Conservation (phyloP, 2,797 vertebrate species). For the Intellagama lesueurii region DNA sequence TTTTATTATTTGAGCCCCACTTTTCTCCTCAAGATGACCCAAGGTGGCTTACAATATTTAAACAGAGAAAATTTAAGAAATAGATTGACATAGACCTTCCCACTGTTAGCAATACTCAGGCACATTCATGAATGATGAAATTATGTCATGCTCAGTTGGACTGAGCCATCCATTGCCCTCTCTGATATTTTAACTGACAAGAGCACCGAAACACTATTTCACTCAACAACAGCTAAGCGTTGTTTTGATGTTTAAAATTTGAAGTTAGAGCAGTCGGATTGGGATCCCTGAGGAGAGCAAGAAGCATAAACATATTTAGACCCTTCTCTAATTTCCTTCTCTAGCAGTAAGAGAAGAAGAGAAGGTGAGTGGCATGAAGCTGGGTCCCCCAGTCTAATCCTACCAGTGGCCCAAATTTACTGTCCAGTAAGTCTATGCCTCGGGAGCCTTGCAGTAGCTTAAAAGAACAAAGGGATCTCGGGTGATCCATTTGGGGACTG, state of each 20-base stretch:
- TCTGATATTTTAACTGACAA: constrained; percentile 7
- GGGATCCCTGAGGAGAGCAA: background rate
- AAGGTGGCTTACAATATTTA: too few relatives aligned
- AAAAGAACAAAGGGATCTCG: too few relatives aligned
- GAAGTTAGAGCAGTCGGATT: background rate
- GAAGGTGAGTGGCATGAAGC: background rate
- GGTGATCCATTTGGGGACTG: too few relatives aligned
- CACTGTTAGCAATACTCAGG: background rate
- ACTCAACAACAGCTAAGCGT: background rate
- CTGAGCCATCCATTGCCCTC: background rate
- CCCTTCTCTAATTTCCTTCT: background rate
- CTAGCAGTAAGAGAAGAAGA: background rate
- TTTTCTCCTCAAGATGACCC: too few relatives aligned
- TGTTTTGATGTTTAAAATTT: background rate
- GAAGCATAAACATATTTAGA: background rate
- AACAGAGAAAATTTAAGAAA: background rate
- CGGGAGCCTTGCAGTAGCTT: too few relatives aligned
- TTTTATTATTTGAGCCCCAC: too few relatives aligned
- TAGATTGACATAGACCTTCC: background rate
- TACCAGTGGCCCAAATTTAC: too few relatives aligned
- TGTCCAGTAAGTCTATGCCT: too few relatives aligned
- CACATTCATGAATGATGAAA: background rate
- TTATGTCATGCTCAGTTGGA: background rate
- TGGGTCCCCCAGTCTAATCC: too few relatives aligned
- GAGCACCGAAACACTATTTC: background rate